These are phyloP conservation scores for Caerostris darwini DNA, from an alignment of 1,140 invertebrate species.

Conservation along the genomic window DNA sequence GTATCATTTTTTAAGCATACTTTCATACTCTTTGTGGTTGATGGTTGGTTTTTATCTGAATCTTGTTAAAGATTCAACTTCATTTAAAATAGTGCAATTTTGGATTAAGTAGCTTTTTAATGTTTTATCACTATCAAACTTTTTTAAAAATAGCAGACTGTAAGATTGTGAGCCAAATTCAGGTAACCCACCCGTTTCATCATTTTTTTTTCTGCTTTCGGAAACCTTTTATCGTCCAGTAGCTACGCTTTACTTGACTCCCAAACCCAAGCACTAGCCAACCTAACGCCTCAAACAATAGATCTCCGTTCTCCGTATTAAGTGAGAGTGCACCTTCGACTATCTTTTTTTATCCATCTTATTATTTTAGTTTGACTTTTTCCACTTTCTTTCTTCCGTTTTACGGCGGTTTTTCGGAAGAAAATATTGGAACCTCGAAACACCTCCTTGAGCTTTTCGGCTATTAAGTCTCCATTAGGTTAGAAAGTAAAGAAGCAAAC, in stretches of 20 bases:
- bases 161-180: constrained; percentile 25
- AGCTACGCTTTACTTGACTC: constrained; percentile 60
- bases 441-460: constrained; percentile 68
- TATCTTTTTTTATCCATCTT: constrained; percentile 50
- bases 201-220: constrained; percentile 50
- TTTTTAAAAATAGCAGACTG: constrained; percentile 16
- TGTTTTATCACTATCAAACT: background rate
- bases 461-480: constrained; percentile 75
- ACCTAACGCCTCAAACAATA: constrained; percentile 70
- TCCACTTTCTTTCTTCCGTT: constrained; percentile 58
- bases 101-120: background rate
- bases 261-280: constrained; percentile 37
- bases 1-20: too few species aligned
- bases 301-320: constrained; percentile 72
- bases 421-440: constrained; percentile 72
- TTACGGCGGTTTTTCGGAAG: constrained; percentile 72
- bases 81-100: too few species aligned
- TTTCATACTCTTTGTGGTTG: too few species aligned
- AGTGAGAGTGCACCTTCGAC: constrained; percentile 66
- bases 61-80: too few species aligned
- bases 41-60: too few species aligned
- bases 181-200: background rate
- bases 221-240: constrained; percentile 76
- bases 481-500: constrained; percentile 49
- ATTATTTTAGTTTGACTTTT: constrained; percentile 66